A percentile compares a stretch with the other conserved stretches of the same genome.
phyloP scores from a whole-genome alignment of 1,140 invertebrate species.

The Cataglyphis hispanica region DNA sequence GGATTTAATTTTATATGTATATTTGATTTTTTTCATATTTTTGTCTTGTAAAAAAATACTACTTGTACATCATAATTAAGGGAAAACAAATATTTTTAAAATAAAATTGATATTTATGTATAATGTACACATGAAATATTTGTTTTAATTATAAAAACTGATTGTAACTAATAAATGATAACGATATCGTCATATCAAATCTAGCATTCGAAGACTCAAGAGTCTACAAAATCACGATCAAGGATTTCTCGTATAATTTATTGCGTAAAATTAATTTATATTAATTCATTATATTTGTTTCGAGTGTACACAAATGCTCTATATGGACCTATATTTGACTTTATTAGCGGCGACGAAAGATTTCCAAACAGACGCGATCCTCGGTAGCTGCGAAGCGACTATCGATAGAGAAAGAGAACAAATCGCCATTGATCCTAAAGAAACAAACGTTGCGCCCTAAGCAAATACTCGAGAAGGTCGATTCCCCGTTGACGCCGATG shows the following conservation, averaged over 20 bases:
- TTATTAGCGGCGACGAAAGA: conserved; percentile 31
- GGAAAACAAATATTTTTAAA: too few relatives aligned
- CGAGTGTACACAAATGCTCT: neutral
- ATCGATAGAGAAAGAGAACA: conserved; percentile 22
- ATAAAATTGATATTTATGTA: too few relatives aligned
- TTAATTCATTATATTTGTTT: conserved; percentile 1
- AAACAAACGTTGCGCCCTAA: conserved; percentile 73
- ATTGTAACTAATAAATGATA: neutral
- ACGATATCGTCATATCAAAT: neutral
- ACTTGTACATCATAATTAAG: too few relatives aligned
- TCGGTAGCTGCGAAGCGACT: neutral
- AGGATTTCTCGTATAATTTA: neutral
- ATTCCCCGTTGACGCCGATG: conserved; percentile 74
- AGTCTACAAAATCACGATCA: neutral
- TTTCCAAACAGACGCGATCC: conserved; percentile 58
- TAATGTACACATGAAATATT: too few relatives aligned
- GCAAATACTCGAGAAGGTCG: conserved; percentile 75
- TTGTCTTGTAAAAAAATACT: too few relatives aligned
- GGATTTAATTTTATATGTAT: too few relatives aligned
- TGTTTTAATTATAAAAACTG: too few relatives aligned
- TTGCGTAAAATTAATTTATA: neutral
- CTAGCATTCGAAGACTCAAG: neutral
- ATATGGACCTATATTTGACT: neutral
- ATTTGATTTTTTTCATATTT: too few relatives aligned
- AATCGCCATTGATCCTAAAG: conserved; percentile 65